Conservation (phyloP, 2,797 vertebrate genomes). For the Babyrousa celebensis region DNA sequence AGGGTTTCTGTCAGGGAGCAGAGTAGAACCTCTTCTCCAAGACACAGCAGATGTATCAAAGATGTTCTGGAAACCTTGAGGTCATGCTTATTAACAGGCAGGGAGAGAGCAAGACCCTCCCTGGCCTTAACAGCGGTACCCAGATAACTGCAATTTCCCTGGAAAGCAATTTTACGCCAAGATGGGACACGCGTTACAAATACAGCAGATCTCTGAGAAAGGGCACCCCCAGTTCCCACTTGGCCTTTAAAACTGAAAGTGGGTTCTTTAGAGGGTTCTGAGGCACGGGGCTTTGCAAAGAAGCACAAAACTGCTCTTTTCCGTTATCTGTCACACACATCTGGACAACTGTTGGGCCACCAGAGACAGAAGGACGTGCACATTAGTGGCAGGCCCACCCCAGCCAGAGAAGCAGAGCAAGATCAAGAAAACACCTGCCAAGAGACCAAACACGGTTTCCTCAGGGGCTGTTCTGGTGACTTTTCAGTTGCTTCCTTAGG, state of each 20-base stretch:
- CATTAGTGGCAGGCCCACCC: background rate
- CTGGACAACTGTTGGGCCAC: background rate
- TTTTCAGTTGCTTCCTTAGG: background rate
- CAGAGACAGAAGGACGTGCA: background rate
- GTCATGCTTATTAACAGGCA: background rate
- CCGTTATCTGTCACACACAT: background rate
- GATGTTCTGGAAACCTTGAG: background rate
- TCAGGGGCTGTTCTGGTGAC: background rate
- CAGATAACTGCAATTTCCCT: no score
- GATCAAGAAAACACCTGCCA: background rate
- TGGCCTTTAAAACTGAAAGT: background rate
- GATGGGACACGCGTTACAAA: background rate
- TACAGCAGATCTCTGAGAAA: background rate
- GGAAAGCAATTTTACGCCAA: background rate
- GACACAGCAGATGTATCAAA: rapidly evolving
- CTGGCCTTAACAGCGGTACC: background rate
- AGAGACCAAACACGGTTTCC: background rate
- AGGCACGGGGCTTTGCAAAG: background rate
- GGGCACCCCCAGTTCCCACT: background rate
- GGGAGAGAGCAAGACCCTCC: background rate
- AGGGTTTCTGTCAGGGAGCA: background rate
- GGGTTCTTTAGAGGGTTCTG: background rate
- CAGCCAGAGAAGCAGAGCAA: background rate
- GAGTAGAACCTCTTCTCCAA: background rate
- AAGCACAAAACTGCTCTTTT: background rate